Evolutionary conservation across 2,888 invertebrate species (phyloP).

Genomic region (Parnassius orleans): DNA sequence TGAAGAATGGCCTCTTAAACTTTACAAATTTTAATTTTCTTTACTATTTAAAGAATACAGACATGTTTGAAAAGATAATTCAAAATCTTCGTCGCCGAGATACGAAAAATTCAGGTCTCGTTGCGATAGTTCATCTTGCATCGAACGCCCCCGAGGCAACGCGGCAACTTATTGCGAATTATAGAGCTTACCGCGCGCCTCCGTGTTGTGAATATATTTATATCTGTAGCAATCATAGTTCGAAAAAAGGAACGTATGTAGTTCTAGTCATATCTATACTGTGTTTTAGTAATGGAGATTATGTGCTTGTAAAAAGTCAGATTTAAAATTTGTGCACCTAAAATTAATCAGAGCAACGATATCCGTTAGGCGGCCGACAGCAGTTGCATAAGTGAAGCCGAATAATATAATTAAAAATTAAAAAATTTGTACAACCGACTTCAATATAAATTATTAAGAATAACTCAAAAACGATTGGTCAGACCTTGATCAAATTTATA

Average conservation of each 20-base stretch:
- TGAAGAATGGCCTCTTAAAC: not conserved
- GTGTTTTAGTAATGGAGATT: not conserved
- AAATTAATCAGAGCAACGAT: too few relatives aligned
- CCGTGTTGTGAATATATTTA: conserved; percentile 23
- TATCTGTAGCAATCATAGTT: conserved; percentile 20
- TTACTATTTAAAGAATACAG: conserved; percentile 1
- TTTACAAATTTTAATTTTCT: conserved; percentile 2
- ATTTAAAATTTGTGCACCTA: too few relatives aligned
- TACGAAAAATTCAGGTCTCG: conserved; percentile 21
- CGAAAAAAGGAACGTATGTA: conserved; percentile 3
- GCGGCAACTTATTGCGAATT: conserved; percentile 25
- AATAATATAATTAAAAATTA: too few relatives aligned
- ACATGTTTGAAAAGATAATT: conserved; percentile 10
- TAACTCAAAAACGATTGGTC: too few relatives aligned
- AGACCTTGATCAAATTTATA: too few relatives aligned
- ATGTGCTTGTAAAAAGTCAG: too few relatives aligned
- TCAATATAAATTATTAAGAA: too few relatives aligned
- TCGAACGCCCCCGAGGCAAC: conserved; percentile 15
- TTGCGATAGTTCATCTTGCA: conserved; percentile 22
- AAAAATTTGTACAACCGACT: too few relatives aligned
- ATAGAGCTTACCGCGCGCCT: conserved; percentile 19
- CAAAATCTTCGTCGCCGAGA: conserved; percentile 6
- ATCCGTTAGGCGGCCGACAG: too few relatives aligned
- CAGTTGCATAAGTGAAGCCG: too few relatives aligned
- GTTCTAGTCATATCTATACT: not conserved